Conservation (phyloP, 2,888 invertebrate species). For the Drosophila anomalipes region DNA sequence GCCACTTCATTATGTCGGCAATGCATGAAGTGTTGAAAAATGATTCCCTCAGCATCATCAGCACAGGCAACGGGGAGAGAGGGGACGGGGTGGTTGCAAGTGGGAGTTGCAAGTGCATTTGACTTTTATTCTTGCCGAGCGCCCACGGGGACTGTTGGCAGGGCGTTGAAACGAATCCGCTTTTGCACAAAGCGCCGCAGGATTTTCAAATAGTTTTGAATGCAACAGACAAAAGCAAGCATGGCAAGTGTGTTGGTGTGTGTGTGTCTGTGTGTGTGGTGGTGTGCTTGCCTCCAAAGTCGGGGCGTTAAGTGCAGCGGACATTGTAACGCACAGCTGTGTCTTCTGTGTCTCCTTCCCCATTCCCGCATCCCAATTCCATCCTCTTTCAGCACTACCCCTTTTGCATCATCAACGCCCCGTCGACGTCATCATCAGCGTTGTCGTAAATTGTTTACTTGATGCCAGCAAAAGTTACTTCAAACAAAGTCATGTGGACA, state of each 20-base stretch:
- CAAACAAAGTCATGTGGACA: slow-evolving; percentile 79
- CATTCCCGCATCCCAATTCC: slow-evolving; percentile 1
- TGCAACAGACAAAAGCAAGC: slow-evolving; percentile 59
- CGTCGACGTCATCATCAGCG: slow-evolving; percentile 77
- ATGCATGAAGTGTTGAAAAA: slow-evolving; percentile 81
- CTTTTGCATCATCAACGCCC: slow-evolving; percentile 47
- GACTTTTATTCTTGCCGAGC: slow-evolving; percentile 75
- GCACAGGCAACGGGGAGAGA: background rate
- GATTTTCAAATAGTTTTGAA: slow-evolving; percentile 74
- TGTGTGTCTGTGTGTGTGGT: slow-evolving; percentile 1
- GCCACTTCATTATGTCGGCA: slow-evolving; percentile 79
- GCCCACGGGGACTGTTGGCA: slow-evolving; percentile 48
- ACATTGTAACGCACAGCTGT: slow-evolving; percentile 63
- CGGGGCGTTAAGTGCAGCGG: slow-evolving; percentile 69
- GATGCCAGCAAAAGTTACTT: slow-evolving; percentile 78
- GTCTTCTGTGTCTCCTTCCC: slow-evolving; percentile 15
- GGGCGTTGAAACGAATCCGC: slow-evolving; percentile 76
- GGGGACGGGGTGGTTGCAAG: background rate
- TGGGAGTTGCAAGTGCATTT: slow-evolving; percentile 70
- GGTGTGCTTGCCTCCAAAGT: background rate
- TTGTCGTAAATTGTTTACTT: slow-evolving; percentile 80
- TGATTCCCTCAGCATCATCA: slow-evolving; percentile 71
- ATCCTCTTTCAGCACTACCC: background rate
- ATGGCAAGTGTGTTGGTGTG: slow-evolving; percentile 43
- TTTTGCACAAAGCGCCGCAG: slow-evolving; percentile 76